Base-by-base conservation (phyloP, 2,113 vertebrate species). In the Macrotis lagotis region DNA sequence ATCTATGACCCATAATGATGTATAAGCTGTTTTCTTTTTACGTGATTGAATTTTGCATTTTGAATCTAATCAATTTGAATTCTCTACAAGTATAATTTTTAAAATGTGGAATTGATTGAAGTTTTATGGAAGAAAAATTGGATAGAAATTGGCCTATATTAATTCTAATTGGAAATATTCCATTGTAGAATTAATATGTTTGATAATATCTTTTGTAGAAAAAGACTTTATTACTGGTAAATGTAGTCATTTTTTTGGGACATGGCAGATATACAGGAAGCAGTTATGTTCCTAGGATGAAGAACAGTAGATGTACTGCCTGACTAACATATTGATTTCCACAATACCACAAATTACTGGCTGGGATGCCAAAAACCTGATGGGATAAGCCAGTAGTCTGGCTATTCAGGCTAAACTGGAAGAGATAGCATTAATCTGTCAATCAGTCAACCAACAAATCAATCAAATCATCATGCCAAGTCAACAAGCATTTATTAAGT, bases 121-220 rank as follows among this genome's bases (percentile, higher is more conserved):
- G 47, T 92, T 91, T 90, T 92, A 50, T 0, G n/a, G 91, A 95
- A 94, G 91, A 91, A 94, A 95, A 91, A 92, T n/a, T 92, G 9
- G 22, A n/a, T 22, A 83, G 88, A 66, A 90, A 91, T 91, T 83
- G 90, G 47, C 59, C 48, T 44, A n/a, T 93, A 48, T 16, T 92
- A 48, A 91, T 94, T 94, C 89, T 93, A 37, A 83, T 83, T 83
- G n/a, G 66, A 83, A 95, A 96, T 94, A 28, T 37, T 2, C 3
- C 12, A 44, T 94, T 91, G 50, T 95, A 19, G 47, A 53, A 90
- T 96, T 90, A 25, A 83, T 90, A 90, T 93, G 93, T 52, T 55
- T 92, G 52, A 7, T 92, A 52, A 55, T 91, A 66, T 12, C 25
- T 92, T 25, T 83, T 51, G 50, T 0, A 53, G 92, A 25, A 94